Percentiles rank a stretch among this genome's conserved stretches.
These are phyloP conservation scores for Macroglossus sobrinus DNA, from an alignment of 2,113 vertebrate genomes.

Conservation along the genomic window DNA sequence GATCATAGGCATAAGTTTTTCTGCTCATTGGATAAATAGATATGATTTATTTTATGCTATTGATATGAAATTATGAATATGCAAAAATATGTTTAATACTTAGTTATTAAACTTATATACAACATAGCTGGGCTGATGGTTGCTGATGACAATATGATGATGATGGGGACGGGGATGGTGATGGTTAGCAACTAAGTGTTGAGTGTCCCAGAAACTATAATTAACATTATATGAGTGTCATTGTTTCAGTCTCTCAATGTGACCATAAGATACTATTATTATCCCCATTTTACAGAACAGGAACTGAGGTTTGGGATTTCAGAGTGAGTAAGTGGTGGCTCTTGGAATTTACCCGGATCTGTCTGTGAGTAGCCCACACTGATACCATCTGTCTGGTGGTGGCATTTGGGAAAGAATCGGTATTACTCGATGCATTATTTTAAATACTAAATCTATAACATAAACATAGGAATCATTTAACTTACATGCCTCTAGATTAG, in stretches of 20 bases:
- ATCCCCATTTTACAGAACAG: background rate
- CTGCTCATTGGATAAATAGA: background rate
- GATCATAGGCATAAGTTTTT: background rate
- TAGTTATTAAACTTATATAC: too few relatives aligned
- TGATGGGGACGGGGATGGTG: background rate
- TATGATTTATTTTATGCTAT: background rate
- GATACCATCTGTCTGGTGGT: background rate
- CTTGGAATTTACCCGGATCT: background rate
- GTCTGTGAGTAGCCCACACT: background rate
- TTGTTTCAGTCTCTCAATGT: background rate
- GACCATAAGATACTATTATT: background rate
- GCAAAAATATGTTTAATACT: background rate
- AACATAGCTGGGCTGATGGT: background rate
- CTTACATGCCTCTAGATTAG: background rate
- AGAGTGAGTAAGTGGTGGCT: background rate
- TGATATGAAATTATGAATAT: background rate
- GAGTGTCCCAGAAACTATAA: background rate
- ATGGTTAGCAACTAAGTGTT: background rate
- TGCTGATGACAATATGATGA: background rate
- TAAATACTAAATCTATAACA: background rate
- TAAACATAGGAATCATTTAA: slow-evolving; percentile 1
- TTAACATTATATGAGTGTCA: background rate
- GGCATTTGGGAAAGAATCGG: slow-evolving; percentile 21
- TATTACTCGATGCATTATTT: background rate
- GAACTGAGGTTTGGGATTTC: background rate